A percentile compares a stretch with the other conserved stretches of the same genome.
Conservation (phyloP, 2,797 vertebrate species). For the Numenius phaeopus region DNA sequence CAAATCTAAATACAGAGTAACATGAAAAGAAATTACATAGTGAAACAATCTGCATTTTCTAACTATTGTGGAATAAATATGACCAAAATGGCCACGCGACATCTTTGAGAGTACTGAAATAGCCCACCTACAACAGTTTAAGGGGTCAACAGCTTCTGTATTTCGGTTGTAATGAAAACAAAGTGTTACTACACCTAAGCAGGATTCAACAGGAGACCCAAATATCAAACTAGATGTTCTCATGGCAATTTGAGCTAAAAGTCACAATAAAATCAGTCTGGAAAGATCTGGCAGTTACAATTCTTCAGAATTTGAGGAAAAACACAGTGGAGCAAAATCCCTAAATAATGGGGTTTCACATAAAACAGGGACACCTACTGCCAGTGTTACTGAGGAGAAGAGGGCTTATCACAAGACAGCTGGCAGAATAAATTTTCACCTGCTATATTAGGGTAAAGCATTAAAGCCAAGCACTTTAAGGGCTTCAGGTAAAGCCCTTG, state of each 20-base stretch:
- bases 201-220: neutral
- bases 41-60: neutral
- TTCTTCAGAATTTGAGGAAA: neutral
- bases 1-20: neutral
- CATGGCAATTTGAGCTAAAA: neutral
- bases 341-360: neutral
- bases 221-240: neutral
- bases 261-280: neutral
- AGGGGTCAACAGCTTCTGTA: neutral
- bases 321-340: neutral
- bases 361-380: neutral
- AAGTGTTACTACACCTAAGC: neutral
- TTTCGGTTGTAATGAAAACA: neutral
- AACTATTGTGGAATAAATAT: neutral
- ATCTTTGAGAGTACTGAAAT: neutral
- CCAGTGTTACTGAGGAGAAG: neutral
- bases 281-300: neutral
- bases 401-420: neutral
- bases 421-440: neutral
- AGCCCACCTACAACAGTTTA: neutral
- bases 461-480: neutral
- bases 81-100: neutral
- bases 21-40: neutral
- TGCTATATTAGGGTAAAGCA: neutral
- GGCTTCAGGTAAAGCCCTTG: neutral